Evolutionary conservation across 2,797 vertebrate genomes (phyloP).

Genomic region (Malacoraja senta): DNA sequence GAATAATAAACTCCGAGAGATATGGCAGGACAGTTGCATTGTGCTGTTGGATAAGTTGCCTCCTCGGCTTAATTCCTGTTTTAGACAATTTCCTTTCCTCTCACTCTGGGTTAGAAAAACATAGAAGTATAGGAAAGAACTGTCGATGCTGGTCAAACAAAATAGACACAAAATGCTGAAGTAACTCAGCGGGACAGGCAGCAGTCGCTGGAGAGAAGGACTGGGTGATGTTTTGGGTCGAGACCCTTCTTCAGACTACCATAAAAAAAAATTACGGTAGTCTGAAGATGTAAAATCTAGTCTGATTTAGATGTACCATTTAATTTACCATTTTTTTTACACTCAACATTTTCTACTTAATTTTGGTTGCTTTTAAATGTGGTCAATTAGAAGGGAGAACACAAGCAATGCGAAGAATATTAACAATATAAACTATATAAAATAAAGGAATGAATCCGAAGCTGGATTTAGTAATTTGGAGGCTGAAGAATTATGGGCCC

Average conservation of each 20-base stretch:
- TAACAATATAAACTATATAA: background rate
- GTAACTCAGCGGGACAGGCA: no score
- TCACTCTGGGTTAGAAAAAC: background rate
- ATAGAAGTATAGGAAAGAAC: no score
- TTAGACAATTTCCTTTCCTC: background rate
- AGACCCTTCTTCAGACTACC: no score
- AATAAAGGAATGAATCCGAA: background rate
- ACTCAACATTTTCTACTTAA: background rate
- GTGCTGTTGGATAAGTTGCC: background rate
- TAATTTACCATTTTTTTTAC: background rate
- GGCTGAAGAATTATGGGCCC: background rate
- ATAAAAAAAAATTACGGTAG: no score
- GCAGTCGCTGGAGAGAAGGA: no score
- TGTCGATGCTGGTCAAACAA: no score
- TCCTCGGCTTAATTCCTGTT: background rate
- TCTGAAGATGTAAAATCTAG: no score
- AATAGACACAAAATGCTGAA: no score
- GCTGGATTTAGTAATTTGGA: background rate
- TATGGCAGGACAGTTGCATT: conserved; percentile 17
- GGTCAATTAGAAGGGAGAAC: background rate
- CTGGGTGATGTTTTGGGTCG: no score
- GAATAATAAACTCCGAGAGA: background rate
- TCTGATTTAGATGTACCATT: no score
- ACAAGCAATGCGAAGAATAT: background rate
- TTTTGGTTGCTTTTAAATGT: background rate